These are phyloP conservation scores for Drosophila mercatorum DNA, from an alignment of 2,888 invertebrate genomes.

Conservation along the genomic window DNA sequence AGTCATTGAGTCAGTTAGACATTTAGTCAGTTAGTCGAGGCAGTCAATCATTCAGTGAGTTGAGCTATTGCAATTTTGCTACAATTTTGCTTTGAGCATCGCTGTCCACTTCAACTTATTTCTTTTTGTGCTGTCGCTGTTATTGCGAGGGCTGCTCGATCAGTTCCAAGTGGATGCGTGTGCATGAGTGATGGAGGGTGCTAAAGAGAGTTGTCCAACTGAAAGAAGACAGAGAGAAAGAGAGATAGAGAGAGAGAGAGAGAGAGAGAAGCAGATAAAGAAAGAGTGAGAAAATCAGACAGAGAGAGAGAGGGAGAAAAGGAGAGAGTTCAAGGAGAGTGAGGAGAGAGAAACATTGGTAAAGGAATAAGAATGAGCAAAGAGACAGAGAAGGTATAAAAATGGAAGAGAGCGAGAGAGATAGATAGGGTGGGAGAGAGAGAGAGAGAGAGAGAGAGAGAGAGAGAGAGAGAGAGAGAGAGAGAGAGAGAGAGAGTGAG, in stretches of 20 bases:
- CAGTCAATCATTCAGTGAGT: slow-evolving; percentile 55
- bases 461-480: too few species aligned
- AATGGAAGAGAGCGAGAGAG: too few species aligned
- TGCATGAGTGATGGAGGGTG: neutral
- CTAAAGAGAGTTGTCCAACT: neutral
- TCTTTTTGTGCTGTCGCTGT: neutral
- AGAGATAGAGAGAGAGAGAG: neutral
- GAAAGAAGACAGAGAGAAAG: neutral
- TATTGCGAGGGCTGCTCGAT: slow-evolving; percentile 34
- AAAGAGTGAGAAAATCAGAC: neutral
- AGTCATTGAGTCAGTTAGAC: slow-evolving; percentile 9
- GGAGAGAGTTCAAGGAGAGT: too few species aligned
- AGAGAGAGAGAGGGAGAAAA: neutral
- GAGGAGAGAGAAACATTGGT: too few species aligned
- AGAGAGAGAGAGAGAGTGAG: too few species aligned
- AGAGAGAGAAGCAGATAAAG: neutral
- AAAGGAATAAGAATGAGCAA: too few species aligned
- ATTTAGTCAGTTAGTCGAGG: slow-evolving; percentile 35
- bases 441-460: too few species aligned
- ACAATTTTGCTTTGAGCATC: slow-evolving; percentile 73
- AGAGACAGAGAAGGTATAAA: too few species aligned
- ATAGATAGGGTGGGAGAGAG: too few species aligned
- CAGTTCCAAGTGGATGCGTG: too few species aligned
- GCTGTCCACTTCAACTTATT: slow-evolving; percentile 63
- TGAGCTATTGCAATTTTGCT: slow-evolving; percentile 79